Percentiles rank a stretch among this genome's conserved stretches.
Evolutionary conservation across 2,113 vertebrate genomes (phyloP).

Genomic region (Brachionichthys hirsutus): DNA sequence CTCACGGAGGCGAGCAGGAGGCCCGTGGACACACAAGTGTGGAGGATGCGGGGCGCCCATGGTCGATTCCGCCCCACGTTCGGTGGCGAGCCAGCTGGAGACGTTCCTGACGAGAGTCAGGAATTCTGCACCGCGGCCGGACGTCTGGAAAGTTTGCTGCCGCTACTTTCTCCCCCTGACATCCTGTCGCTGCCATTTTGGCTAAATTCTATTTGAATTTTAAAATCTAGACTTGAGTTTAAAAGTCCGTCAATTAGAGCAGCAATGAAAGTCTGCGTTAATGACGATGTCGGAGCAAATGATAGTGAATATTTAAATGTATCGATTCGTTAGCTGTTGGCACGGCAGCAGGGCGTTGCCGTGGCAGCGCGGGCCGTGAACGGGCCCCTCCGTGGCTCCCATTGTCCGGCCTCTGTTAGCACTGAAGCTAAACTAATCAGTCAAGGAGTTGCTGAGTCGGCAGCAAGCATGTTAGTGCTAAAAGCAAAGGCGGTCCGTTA

Average conservation of each 20-base stretch:
- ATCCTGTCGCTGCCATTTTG: conserved; percentile 3
- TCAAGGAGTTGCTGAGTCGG: conserved; percentile 69
- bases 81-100: conserved; percentile 44
- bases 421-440: conserved; percentile 67
- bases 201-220: conserved; percentile 2
- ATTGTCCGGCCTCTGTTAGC: conserved; percentile 51
- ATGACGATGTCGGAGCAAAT: too few species aligned
- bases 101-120: conserved; percentile 47
- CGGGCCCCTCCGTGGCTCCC: too few species aligned
- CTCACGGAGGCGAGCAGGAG: conserved; percentile 70
- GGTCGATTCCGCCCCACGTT: conserved; percentile 33
- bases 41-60: conserved; percentile 62
- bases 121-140: conserved; percentile 42
- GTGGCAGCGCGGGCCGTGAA: conserved; percentile 39
- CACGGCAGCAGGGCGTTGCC: conserved; percentile 37
- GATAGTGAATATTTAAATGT: conserved; percentile 68
- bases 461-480: conserved; percentile 37
- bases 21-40: conserved; percentile 67
- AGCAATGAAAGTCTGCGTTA: conserved; percentile 15
- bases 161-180: conserved; percentile 33
- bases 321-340: conserved; percentile 68
- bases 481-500: conserved; percentile 55
- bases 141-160: conserved; percentile 42
- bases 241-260: conserved; percentile 4
- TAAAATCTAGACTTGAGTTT: background rate